Evolutionary conservation across 2,113 vertebrate species (phyloP).

Genomic region (Crotalus viridis): DNA sequence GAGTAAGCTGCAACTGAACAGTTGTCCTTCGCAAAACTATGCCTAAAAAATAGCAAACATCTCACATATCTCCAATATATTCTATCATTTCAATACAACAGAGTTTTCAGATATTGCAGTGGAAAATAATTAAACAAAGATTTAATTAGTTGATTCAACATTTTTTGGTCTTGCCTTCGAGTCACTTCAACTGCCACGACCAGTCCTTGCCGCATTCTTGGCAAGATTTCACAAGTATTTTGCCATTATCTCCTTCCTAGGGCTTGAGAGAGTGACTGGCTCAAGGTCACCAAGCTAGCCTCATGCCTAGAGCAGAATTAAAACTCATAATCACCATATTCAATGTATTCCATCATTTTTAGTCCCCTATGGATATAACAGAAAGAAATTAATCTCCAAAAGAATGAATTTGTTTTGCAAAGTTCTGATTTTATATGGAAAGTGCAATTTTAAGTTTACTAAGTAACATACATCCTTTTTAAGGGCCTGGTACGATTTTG

Average conservation of each 20-base stretch:
- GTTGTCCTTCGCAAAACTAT: no score
- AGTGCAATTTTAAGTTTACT: not conserved
- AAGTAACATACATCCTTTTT: not conserved
- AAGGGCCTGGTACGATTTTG: not conserved
- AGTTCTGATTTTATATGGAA: not conserved
- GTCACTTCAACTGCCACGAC: not conserved
- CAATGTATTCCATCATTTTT: not conserved
- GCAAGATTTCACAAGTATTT: not conserved
- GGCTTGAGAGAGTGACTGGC: not conserved
- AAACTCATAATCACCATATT: not conserved
- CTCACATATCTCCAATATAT: not conserved
- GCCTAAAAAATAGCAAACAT: not conserved
- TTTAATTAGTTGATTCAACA: not conserved
- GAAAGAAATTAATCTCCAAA: not conserved
- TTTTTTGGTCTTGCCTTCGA: not conserved
- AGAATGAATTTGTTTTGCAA: not conserved
- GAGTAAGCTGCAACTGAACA: not conserved
- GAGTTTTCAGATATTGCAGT: not conserved
- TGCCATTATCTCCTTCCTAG: not conserved
- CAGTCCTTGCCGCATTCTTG: not conserved
- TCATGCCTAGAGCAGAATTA: not conserved
- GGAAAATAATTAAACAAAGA: not conserved
- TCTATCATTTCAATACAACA: not conserved
- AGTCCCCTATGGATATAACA: not conserved
- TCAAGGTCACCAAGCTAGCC: not conserved